These are phyloP conservation scores for Oasisia sp. DNA, from an alignment of 2,888 invertebrate species.

Conservation along the genomic window DNA sequence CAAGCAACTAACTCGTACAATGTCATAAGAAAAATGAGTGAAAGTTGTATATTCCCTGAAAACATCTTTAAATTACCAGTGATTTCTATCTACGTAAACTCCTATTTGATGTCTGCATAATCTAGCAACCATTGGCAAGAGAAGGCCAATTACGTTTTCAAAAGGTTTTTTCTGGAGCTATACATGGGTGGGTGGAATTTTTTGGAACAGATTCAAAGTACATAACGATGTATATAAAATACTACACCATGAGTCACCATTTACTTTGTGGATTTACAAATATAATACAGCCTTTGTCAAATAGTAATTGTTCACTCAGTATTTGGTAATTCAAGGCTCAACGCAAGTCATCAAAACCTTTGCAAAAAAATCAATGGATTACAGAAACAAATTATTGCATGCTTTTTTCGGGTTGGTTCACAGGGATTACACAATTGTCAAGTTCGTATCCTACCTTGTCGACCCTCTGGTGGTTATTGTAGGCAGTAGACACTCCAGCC, in stretches of 20 bases:
- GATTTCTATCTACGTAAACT: not conserved
- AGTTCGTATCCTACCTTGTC: not conserved
- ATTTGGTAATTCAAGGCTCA: not conserved
- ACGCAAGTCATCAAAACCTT: not conserved
- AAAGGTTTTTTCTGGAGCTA: no score
- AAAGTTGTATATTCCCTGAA: no score
- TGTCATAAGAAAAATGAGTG: not conserved
- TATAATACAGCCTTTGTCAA: not conserved
- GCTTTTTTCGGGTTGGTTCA: not conserved
- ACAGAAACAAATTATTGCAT: not conserved
- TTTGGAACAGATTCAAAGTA: no score
- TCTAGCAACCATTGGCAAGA: not conserved
- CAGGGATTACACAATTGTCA: not conserved
- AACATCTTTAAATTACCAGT: no score
- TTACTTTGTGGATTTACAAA: not conserved
- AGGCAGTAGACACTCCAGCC: slow-evolving; percentile 65
- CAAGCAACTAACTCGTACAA: not conserved
- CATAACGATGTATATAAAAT: no score
- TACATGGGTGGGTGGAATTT: no score
- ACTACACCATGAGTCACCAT: no score
- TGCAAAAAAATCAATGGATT: not conserved
- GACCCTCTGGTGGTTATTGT: slow-evolving; percentile 48
- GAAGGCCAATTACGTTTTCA: no score
- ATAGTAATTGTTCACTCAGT: not conserved
- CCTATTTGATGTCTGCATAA: not conserved